Evolutionary conservation across 2,113 vertebrate species (phyloP).

Genomic region (Oreochromis aureus): DNA sequence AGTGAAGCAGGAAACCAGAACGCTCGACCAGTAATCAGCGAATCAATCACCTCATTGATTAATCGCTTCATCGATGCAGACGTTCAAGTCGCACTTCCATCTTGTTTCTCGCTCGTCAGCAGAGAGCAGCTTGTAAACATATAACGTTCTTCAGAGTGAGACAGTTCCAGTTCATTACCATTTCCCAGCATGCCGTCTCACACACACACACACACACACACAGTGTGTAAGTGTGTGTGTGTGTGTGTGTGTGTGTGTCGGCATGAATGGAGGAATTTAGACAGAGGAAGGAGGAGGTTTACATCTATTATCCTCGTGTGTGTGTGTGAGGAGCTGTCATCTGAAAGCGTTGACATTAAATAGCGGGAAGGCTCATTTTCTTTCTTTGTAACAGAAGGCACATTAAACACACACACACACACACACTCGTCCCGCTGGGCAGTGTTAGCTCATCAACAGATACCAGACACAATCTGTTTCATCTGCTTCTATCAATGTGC

Average conservation of each 20-base stretch:
- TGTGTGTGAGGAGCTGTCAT: not conserved
- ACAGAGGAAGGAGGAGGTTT: too few species aligned
- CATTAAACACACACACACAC: slow-evolving; percentile 35
- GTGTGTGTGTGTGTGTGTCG: not conserved
- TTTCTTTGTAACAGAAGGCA: slow-evolving; percentile 45
- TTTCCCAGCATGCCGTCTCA: slow-evolving; percentile 1
- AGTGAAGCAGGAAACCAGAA: not conserved
- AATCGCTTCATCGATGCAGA: not conserved
- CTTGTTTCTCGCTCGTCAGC: not conserved
- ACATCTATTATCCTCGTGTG: too few species aligned
- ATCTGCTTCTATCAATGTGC: slow-evolving; percentile 52
- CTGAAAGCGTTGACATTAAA: slow-evolving; percentile 40
- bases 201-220: not conserved
- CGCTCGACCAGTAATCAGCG: not conserved
- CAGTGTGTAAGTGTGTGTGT: not conserved
- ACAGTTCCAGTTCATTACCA: slow-evolving; percentile 32
- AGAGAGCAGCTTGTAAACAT: slow-evolving; percentile 14
- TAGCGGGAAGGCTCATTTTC: slow-evolving; percentile 46
- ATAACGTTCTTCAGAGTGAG: slow-evolving; percentile 5
- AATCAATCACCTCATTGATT: not conserved
- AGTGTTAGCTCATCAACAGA: slow-evolving; percentile 55
- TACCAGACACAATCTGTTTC: slow-evolving; percentile 55
- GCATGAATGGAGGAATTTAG: too few species aligned
- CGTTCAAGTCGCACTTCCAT: not conserved
- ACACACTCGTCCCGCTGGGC: slow-evolving; percentile 12